Evolutionary conservation across 2,888 invertebrate species (phyloP), one percentile per base, ranked within the genome.

Genomic region (Mythimna lalbum): DNA sequence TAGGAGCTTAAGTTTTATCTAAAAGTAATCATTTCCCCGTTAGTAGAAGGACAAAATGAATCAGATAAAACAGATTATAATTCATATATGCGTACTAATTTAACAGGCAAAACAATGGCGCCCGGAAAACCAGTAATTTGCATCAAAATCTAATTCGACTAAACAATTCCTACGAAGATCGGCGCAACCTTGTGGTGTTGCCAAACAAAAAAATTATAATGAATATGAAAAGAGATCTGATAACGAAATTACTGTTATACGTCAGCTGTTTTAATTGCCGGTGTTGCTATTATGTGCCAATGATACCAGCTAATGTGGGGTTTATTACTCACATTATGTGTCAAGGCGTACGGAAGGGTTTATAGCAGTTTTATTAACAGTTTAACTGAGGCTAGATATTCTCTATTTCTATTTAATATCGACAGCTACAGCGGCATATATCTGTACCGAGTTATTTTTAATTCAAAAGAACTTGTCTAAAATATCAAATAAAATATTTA

Each of bases 181-280:
- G 52, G n/a, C 53, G 67, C 60, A 84, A 82, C 84, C 84, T 85
- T 82, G 82, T 70, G 55, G 61, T 79, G 83, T 83, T 85, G 76
- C 80, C 76, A 78, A 82, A 84, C 63, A 80, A 83, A 81, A 43
- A 64, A 73, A 73, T 73, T 66, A 65, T 80, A 84, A 81, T 82
- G 61, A 80, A 77, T 74, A 78, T 73, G 60, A 77, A 82, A 81
- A 81, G 76, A 79, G 82, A 85, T 85, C 85, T 84, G 85, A 81
- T 85, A 85, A 84, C 74, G 36, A 79, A 82, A 82, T 79, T 80
- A 83, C 83, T 76, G 84, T 77, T 75, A 62, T 63, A 76, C 79
- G 78, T 84, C 82, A 84, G 74, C 64, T 73, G 65, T 78, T 85
- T 83, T 85, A 82, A 84, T 84, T 82, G 49, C 50, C 55, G 70